phyloP scores from a whole-genome alignment of 2,888 invertebrate genomes.

The Chalcosyrphus nemorum region DNA sequence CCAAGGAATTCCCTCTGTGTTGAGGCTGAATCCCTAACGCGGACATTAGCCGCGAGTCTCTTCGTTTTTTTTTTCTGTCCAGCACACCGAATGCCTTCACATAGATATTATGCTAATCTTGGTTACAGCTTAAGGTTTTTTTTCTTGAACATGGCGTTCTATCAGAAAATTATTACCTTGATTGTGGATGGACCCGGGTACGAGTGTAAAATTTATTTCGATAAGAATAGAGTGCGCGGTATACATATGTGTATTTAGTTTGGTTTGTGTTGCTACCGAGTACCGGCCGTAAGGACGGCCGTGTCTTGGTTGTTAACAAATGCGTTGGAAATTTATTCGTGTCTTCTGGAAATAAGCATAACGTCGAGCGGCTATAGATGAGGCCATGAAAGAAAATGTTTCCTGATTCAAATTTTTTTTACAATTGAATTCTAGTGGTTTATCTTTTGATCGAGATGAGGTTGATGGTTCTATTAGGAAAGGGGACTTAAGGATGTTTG shows the following conservation, averaged over 20 bases:
- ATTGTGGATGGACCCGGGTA: constrained; percentile 44
- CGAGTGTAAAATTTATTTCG: constrained; percentile 50
- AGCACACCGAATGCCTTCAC: constrained; percentile 59
- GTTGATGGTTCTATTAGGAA: too few species aligned
- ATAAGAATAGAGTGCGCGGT: constrained; percentile 41
- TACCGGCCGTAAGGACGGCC: constrained; percentile 9
- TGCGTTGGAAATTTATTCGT: constrained; percentile 56
- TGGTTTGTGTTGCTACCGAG: constrained; percentile 24
- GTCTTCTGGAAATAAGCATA: neutral
- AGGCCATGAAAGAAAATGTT: neutral
- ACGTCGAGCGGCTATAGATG: neutral
- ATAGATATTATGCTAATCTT: constrained; percentile 70
- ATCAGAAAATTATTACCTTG: constrained; percentile 69
- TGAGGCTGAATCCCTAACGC: constrained; percentile 46
- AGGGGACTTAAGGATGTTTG: too few species aligned
- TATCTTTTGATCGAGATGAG: neutral
- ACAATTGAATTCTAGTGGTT: neutral
- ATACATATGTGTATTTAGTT: constrained; percentile 15
- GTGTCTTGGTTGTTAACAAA: constrained; percentile 46
- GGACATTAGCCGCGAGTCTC: constrained; percentile 65
- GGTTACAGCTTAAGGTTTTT: constrained; percentile 38
- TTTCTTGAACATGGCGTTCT: constrained; percentile 55
- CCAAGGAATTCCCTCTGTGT: constrained; percentile 59
- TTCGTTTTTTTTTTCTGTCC: too few species aligned
- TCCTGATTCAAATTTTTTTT: constrained; percentile 5